phyloP scores from a whole-genome alignment of 1,140 invertebrate genomes.

The Campoletis sonorensis region DNA sequence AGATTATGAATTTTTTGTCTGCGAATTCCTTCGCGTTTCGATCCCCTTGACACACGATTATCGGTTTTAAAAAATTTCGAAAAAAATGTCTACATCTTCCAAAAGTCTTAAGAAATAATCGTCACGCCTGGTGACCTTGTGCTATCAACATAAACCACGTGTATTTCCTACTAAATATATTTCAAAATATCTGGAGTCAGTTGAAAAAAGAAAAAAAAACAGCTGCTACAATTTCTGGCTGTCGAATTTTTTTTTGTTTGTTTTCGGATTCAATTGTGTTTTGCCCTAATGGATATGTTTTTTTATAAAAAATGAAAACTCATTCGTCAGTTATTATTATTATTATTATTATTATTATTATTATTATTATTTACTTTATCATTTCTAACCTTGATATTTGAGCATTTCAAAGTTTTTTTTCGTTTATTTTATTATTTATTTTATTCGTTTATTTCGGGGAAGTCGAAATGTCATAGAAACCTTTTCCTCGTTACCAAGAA shows the following conservation, averaged over 20 bases:
- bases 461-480: too few species aligned
- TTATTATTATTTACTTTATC: too few species aligned
- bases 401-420: not conserved
- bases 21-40: not conserved
- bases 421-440: too few species aligned
- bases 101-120: not conserved
- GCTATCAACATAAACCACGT: too few species aligned
- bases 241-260: not conserved
- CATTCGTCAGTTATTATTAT: too few species aligned
- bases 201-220: constrained; percentile 4
- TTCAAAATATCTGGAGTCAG: not conserved
- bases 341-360: too few species aligned
- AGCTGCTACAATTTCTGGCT: not conserved
- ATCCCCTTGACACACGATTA: not conserved
- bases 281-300: too few species aligned
- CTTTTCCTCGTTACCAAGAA: too few species aligned
- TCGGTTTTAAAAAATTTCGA: not conserved
- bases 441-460: too few species aligned
- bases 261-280: too few species aligned
- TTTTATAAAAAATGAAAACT: too few species aligned
- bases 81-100: not conserved
- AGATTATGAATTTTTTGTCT: not conserved
- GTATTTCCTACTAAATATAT: not conserved
- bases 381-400: too few species aligned
- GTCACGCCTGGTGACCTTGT: not conserved